Evolutionary conservation across 2,797 vertebrate species (phyloP).

Genomic region (Kryptopterus vitreolus): DNA sequence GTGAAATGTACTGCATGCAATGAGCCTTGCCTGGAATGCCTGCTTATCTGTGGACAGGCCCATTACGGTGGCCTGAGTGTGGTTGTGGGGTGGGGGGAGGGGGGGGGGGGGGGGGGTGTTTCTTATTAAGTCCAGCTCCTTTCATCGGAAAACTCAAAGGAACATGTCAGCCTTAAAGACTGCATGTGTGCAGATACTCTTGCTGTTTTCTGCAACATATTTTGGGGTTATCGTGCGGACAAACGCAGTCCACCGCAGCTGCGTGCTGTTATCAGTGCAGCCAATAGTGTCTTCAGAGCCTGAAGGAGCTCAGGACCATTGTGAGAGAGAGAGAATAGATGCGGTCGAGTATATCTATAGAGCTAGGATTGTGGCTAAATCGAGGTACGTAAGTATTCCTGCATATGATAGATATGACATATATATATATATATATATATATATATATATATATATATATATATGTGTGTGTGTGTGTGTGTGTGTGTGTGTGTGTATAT

Average conservation of each 20-base stretch:
- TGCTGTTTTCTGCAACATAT: conserved; percentile 43
- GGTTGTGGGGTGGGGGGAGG: conserved; percentile 30
- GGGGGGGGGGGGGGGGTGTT: conserved; percentile 36
- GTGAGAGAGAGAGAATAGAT: conserved; percentile 22
- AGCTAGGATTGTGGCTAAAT: conserved; percentile 24
- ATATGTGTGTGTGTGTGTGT: too few relatives aligned
- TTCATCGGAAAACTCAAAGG: conserved; percentile 43
- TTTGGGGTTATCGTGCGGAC: conserved; percentile 40
- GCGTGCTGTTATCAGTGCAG: conserved; percentile 29
- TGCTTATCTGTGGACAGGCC: conserved; percentile 42
- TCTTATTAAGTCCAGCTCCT: conserved; percentile 40
- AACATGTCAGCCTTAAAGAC: conserved; percentile 37
- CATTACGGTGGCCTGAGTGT: conserved; percentile 36
- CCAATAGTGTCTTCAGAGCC: conserved; percentile 30
- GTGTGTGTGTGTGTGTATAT: too few relatives aligned
- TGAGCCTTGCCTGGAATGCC: conserved; percentile 37
- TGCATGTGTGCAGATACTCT: conserved; percentile 31
- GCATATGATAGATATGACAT: neutral
- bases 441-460: too few relatives aligned
- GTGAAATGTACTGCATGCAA: conserved; percentile 59
- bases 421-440: too few relatives aligned
- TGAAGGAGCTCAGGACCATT: conserved; percentile 2
- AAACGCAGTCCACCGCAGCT: neutral
- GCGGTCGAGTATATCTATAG: conserved; percentile 17
- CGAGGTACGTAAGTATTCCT: neutral